Base-by-base conservation (phyloP, 2,113 vertebrate genomes). In the Lampris megalopsis region DNA sequence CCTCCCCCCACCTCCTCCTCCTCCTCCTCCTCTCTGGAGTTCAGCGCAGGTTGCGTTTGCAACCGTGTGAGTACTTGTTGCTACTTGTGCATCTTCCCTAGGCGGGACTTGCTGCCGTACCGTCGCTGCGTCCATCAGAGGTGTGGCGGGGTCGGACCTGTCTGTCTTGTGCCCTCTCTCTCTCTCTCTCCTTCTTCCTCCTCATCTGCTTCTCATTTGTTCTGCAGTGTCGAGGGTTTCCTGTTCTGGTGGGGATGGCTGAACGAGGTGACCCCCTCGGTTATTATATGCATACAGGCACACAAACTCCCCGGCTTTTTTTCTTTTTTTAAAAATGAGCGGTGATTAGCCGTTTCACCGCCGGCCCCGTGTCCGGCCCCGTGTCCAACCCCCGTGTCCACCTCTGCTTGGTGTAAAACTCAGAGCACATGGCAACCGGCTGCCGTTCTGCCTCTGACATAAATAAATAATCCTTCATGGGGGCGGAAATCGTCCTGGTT, bases 151-250 rank as follows among this genome's bases (percentile, higher is more conserved):
- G 10, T 43, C 5, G 4, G 43, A 9, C 62, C 61, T 52, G 40
- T 6, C 73, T 9, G 62, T 59, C 10, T 67, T 40, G 24, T 24
- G 24, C 24, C 24, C 24, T 24, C 24, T 24, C 24, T 24, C 24
- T 24, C 4, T 5, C 59, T 11, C 63, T 24, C 65, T 24, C 47
- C 69, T 68, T 73, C 73, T 24, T 75, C 85, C 61, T 43, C 43
- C 57, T 83, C 89, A 89, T 89, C 89, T 91, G 91, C 77, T 89
- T 82, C 82, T 68, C 65, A 71, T 92, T 92, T 88, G 85, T 82
- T 76, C 75, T 37, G 72, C 72, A 35, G 77, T 63, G 70, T 87
- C 71, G 59, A 63, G 68, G 50, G 65, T 75, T 80, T 77, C 71
- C 72, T 77, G 61, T 73, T 68, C 58, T 73, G 54, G 70, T 42